Conservation (phyloP, 30 jellyfish, hydroid and myxozoan species). For the Rhopilema esculentum region DNA sequence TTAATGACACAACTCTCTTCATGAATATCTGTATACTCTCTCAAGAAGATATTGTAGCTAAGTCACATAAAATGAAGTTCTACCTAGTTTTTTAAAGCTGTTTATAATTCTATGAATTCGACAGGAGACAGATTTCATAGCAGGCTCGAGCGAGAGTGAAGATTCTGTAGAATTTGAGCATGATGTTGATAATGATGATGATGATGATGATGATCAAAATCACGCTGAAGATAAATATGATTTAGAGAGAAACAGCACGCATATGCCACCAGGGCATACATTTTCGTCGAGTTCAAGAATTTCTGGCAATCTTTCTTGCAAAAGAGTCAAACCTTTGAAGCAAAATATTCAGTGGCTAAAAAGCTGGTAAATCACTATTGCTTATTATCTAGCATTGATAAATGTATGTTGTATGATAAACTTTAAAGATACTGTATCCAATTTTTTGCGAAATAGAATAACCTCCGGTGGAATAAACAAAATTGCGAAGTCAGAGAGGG, state of each 20-base stretch:
- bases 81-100: not conserved
- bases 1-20: no score
- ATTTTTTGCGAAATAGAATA: no score
- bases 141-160: not conserved
- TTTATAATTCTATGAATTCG: not conserved
- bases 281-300: not conserved
- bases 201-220: not conserved
- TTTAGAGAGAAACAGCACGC: not conserved
- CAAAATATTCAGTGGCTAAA: not conserved
- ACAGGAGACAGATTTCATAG: conserved; percentile 2
- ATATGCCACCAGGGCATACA: not conserved
- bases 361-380: not conserved
- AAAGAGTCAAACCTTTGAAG: not conserved
- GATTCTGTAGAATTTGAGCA: conserved; percentile 1
- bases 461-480: no score
- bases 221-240: not conserved
- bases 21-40: no score
- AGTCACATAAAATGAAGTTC: no score
- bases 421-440: no score
- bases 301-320: not conserved
- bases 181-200: conserved; percentile 10
- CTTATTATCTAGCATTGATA: not conserved
- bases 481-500: no score
- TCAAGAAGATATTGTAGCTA: no score
- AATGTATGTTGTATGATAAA: no score